phyloP scores from a whole-genome alignment of 2,888 invertebrate genomes.

The Rhagium mordax region DNA sequence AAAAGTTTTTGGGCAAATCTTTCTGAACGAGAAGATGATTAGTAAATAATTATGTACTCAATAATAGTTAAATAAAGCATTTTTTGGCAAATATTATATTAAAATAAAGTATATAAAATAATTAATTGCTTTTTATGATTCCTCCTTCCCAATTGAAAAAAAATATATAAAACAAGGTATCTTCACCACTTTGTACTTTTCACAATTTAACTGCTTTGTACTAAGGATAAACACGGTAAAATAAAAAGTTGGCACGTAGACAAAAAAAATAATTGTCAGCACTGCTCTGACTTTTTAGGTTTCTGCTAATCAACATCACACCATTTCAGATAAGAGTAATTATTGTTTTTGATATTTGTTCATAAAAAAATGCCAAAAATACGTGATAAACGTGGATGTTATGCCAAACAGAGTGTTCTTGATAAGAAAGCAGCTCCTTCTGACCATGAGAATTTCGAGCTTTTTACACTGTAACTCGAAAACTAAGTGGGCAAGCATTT shows the following conservation, averaged over 20 bases:
- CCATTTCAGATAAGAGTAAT: neutral
- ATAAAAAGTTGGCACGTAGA: neutral
- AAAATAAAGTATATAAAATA: constrained; percentile 1
- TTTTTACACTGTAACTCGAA: too few relatives aligned
- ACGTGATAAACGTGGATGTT: too few relatives aligned
- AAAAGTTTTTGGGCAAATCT: constrained; percentile 11
- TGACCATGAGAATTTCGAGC: neutral
- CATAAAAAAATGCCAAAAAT: too few relatives aligned
- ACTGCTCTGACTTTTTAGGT: too few relatives aligned
- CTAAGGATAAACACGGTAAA: constrained; percentile 8
- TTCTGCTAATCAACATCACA: too few relatives aligned
- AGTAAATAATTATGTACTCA: constrained; percentile 3
- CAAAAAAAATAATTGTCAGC: too few relatives aligned
- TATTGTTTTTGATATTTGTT: too few relatives aligned
- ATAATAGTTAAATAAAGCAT: too few relatives aligned
- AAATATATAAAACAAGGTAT: neutral
- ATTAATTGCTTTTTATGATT: neutral
- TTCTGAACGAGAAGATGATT: neutral
- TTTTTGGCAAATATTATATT: constrained; percentile 15
- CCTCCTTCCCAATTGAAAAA: neutral
- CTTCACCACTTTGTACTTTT: neutral
- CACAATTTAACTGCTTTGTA: neutral
- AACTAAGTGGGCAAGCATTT: too few relatives aligned
- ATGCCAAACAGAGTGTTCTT: too few relatives aligned
- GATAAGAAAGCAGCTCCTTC: neutral